Evolutionary conservation across 2,888 invertebrate species (phyloP).

Genomic region (Nomada hirtipes): DNA sequence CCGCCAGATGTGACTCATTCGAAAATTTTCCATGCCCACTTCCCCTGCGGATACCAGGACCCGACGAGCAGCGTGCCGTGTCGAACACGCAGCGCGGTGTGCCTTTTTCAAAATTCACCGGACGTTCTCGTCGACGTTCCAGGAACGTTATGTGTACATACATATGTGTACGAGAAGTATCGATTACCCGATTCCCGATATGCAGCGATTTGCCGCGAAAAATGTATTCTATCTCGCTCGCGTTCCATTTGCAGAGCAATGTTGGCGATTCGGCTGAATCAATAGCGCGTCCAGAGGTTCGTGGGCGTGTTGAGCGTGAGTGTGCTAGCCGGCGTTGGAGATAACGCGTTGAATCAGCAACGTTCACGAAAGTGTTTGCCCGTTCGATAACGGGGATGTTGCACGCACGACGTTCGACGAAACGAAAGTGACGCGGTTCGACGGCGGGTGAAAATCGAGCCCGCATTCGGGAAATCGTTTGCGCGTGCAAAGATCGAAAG

Average conservation of each 20-base stretch:
- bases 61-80: neutral
- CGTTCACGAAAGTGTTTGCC: constrained; percentile 11
- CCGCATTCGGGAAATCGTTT: neutral
- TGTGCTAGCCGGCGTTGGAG: neutral
- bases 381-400: neutral
- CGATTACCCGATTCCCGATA: too few species aligned
- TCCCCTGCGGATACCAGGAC: neutral
- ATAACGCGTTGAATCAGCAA: neutral
- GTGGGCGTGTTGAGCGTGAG: neutral
- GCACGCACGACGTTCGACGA: too few species aligned
- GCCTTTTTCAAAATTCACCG: too few species aligned
- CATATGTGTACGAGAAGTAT: too few species aligned
- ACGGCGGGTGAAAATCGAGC: too few species aligned
- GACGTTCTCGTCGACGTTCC: too few species aligned
- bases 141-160: too few species aligned
- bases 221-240: neutral
- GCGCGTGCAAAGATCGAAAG: neutral
- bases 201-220: too few species aligned
- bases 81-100: too few species aligned
- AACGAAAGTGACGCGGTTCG: too few species aligned
- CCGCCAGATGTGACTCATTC: neutral
- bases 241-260: constrained; percentile 11
- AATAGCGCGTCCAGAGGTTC: neutral
- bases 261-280: constrained; percentile 10
- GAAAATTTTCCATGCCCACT: constrained; percentile 22